Base-by-base conservation (phyloP, 2,113 vertebrate genomes). In the Caloenas nicobarica region DNA sequence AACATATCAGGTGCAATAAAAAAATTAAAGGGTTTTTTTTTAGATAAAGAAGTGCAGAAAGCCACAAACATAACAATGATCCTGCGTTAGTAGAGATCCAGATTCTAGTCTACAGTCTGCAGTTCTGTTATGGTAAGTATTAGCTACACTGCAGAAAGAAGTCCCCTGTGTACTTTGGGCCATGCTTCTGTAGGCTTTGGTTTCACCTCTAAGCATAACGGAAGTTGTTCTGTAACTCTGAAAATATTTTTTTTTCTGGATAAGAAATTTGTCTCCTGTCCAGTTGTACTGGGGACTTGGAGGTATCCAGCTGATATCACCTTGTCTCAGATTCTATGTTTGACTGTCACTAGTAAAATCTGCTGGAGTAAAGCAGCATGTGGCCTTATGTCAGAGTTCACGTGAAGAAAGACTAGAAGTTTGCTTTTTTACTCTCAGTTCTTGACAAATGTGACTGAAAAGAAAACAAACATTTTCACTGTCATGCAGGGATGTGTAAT, bases 401-500 rank as follows among this genome's bases (percentile, higher is more conserved):
- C 80, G 23, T 36, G 38, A 80, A 68, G 1, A 68, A 42, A 40
- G 58, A 73, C 12, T 44, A 31, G n/a, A 79, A 58, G 15, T 40
- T 58, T 88, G 7, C 11, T 69, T 77, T 70, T 7, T 6, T 50
- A 26, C 4, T 61, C 50, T 62, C 26, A 44, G 19, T 13, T 50
- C 29, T 33, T 79, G 13, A 77, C 68, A 84, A 66, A 65, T 29
- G 19, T 33, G 4, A 33, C 28, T 79, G 18, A 58, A 70, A 81
- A 84, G 16, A 46, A 64, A 89, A 62, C 3, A 57, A 31, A 50
- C 9, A 74, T 29, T 10, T 74, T 86, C 22, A 15, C 4, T 53
- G 13, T 44, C 24, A 19, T 51, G 5, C 0, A 2, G 7, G 7
- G 4, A 1, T 28, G 19, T 42, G 16, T 61, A 79, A 78, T 29